Evolutionary conservation across 2,888 invertebrate species (phyloP), one percentile per base, ranked within the genome.

Genomic region (Caradrina clavipalpis): DNA sequence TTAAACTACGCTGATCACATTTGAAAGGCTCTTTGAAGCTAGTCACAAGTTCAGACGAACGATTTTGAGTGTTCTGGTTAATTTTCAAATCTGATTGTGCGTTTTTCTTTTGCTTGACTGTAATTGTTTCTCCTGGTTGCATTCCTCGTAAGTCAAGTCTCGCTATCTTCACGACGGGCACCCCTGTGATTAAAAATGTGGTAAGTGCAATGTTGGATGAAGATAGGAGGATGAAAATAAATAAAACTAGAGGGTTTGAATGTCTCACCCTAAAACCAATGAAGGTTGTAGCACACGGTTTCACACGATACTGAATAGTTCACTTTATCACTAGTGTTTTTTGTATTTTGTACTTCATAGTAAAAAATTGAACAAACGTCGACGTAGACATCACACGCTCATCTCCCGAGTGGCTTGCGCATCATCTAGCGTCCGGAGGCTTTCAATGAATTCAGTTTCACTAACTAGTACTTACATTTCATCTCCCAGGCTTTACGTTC

Each of bases 401-500:
- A n/a, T 45, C 15, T 15, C 5, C 15, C 13, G 5, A 15, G 1
- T 15, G 15, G 15, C n/a, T n/a, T n/a, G n/a, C n/a, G 13, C 45
- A 15, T 45, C 15, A 45, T n/a, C n/a, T n/a, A n/a, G n/a, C n/a
- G n/a, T 4, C 26, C 26, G 4, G 26, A 26, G 26, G 26, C 2
- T 26, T 26, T 26, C 26, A 26, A 26, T 26, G 2, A 3, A 26
- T 26, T 26, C 26, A 26, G 26, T 26, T 26, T 26, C 26, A 26
- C 26, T 26, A 26, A 26, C 26, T 26, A 26, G 26, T 26, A 8
- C n/a, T n/a, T 49, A n/a, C n/a, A 2, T 8, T 7, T 19, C n/a
- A 7, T 19, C 49, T 49, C 7, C n/a, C 11, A 58, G 54, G 69
- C 49, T 74, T 57, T 65, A 78, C 54, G 17, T 49, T 79, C 7